Evolutionary conservation across 2,113 vertebrate genomes (phyloP).

Genomic region (Myxocyprinus asiaticus): DNA sequence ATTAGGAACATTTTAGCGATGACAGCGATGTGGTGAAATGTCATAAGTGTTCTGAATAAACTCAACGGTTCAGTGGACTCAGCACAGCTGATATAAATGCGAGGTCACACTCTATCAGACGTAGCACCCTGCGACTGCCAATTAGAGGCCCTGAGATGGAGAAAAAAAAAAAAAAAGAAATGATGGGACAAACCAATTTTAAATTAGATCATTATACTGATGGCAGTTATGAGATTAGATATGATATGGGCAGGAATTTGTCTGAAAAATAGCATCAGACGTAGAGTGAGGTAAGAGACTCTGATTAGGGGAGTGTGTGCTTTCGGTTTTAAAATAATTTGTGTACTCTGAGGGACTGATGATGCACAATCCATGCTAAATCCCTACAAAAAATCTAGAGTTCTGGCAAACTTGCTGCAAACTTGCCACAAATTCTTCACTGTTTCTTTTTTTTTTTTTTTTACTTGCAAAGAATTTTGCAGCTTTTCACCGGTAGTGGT

Average conservation of each 20-base stretch:
- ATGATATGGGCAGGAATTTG: background rate
- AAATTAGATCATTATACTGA: conserved; percentile 25
- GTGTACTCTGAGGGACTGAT: background rate
- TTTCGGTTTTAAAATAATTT: background rate
- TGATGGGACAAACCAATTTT: conserved; percentile 17
- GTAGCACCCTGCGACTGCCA: conserved; percentile 16
- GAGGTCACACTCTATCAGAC: conserved; percentile 22
- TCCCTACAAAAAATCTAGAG: no score
- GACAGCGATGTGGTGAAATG: conserved; percentile 3
- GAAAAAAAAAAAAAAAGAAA: background rate
- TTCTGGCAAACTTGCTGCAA: no score
- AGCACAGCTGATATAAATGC: background rate
- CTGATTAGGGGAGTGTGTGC: background rate
- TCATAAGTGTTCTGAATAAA: conserved; percentile 17
- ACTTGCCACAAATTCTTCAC: no score
- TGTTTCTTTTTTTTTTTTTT: no score
- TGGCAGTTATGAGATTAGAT: conserved; percentile 21
- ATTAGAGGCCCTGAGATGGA: conserved; percentile 14
- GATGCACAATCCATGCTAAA: background rate
- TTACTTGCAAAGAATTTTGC: no score
- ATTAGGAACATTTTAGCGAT: background rate
- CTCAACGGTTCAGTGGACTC: conserved; percentile 3
- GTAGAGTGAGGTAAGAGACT: no score
- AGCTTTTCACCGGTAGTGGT: no score
- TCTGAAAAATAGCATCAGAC: background rate